Conservation (phyloP, 2,888 invertebrate genomes). For the Eubasilissa splendida region DNA sequence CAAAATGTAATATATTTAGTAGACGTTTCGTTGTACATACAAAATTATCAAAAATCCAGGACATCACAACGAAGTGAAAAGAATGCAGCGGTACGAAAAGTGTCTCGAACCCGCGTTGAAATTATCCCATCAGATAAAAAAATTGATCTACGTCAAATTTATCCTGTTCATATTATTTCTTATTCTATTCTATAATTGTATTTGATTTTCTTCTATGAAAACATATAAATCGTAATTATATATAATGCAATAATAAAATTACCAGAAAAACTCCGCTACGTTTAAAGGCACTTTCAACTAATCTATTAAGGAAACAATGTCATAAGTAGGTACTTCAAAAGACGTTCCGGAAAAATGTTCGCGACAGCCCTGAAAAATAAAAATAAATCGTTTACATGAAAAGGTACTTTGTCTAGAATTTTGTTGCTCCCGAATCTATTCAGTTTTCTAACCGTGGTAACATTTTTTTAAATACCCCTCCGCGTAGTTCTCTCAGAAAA, state of each 20-base stretch:
- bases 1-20: constrained; percentile 9
- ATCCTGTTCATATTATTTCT: no score
- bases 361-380: constrained; percentile 1
- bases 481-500: no score
- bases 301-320: constrained; percentile 40
- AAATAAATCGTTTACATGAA: not conserved
- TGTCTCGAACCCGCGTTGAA: no score
- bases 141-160: no score
- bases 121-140: no score
- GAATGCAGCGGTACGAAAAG: no score
- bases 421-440: no score
- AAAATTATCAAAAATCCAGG: constrained; percentile 25
- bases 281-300: constrained; percentile 45
- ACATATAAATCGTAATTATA: not conserved
- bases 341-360: not conserved
- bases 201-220: constrained; percentile 7
- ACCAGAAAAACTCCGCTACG: constrained; percentile 2
- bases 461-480: no score
- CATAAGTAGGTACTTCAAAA: constrained; percentile 13
- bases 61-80: not conserved
- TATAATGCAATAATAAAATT: constrained; percentile 5
- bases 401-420: no score
- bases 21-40: constrained; percentile 25
- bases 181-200: constrained; percentile 20
- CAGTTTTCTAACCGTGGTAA: no score